Evolutionary conservation across 2,113 vertebrate genomes (phyloP).

Genomic region (Pheucticus melanocephalus): DNA sequence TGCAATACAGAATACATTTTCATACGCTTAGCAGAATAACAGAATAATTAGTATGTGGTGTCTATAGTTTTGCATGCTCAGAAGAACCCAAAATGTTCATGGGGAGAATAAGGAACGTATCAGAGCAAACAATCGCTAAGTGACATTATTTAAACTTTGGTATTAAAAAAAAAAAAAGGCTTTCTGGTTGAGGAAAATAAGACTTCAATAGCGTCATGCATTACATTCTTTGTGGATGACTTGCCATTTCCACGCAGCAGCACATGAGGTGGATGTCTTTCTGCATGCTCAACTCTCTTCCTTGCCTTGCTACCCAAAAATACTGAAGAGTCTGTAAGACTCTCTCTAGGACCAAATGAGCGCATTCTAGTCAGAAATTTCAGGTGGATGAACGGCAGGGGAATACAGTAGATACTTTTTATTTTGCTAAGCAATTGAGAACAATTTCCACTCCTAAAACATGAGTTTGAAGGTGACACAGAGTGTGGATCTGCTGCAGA

Average conservation of each 20-base stretch:
- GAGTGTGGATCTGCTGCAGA: neutral
- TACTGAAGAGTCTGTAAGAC: neutral
- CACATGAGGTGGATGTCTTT: neutral
- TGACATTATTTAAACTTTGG: neutral
- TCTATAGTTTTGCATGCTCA: neutral
- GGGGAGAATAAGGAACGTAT: neutral
- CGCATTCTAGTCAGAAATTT: neutral
- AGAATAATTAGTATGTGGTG: neutral
- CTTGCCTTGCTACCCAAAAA: neutral
- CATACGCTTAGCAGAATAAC: neutral
- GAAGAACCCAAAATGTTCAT: neutral
- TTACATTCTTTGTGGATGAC: neutral
- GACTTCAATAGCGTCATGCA: neutral
- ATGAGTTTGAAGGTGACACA: neutral
- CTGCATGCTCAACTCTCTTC: neutral
- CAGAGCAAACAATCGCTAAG: neutral
- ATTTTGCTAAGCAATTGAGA: neutral
- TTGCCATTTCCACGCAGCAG: neutral
- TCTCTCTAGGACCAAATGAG: neutral
- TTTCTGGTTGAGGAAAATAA: neutral
- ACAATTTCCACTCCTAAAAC: rapidly evolving
- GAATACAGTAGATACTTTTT: neutral
- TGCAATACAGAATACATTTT: neutral
- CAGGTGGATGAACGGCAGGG: neutral
- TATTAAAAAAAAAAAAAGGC: neutral